Evolutionary conservation across 2,888 invertebrate genomes (phyloP), one percentile per base, ranked within the genome.

Genomic region (Hirtodrosophila cameraria): DNA sequence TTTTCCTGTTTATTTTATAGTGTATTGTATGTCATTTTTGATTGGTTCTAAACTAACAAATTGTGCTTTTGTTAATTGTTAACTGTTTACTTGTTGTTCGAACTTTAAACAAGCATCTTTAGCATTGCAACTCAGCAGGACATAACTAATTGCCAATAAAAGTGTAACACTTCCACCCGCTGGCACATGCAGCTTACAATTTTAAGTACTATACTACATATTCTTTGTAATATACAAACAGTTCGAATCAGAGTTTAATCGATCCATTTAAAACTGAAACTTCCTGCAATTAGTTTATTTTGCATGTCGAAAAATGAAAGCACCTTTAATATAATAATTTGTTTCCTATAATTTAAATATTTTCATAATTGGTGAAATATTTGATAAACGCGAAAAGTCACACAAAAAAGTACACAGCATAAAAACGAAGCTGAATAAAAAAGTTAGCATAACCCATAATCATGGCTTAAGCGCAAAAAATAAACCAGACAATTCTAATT

Each of bases 401-500:
- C 28, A 28, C 12, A 28, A 63, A 28, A 52, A 46, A 53, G 39
- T 60, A 49, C 60, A 20, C 52, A 35, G n/a, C n/a, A n/a, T n/a
- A 20, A 45, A 53, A 63, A 39, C 42, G 39, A 64, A 55, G 30
- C 12, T 42, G 28, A 30, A 11, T 13, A 31, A 39, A 48, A 63
- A 7, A 46, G 50, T 45, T 57, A 62, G 57, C 53, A 50, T 41
- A 79, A 75, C 84, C 84, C 74, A 68, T 80, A 80, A 80, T 82
- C 79, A 81, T 55, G 75, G 74, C 60, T n/a, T 64, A 61, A 80
- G 77, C 75, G 59, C 58, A 82, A 85, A 85, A 85, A 79, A 45
- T 57, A 64, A 71, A 62, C 46, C 86, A 82, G 82, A 82, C 82
- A 85, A 83, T 85, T 82, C 82, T 85, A 82, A 85, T 82, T 82